These are phyloP conservation scores for Hesperophylax magnus DNA, from an alignment of 1,140 invertebrate species.

Conservation along the genomic window DNA sequence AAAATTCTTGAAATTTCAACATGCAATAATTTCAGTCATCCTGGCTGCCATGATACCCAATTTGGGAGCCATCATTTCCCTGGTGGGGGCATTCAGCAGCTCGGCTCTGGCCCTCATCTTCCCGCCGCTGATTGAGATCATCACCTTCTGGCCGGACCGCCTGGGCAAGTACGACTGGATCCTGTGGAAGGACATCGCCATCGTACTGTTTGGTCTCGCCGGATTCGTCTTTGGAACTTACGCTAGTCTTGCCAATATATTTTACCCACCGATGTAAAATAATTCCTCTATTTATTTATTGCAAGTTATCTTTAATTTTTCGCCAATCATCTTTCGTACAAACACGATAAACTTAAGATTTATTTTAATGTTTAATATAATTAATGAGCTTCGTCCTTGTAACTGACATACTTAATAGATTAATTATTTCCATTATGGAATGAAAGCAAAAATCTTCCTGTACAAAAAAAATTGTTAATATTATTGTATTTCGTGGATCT, in stretches of 20 bases:
- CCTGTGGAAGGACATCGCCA: slow-evolving; percentile 80
- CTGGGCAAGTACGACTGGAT: slow-evolving; percentile 75
- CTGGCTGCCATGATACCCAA: slow-evolving; percentile 89
- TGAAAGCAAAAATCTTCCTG: not conserved
- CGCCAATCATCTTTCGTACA: not conserved
- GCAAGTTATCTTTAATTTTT: not conserved
- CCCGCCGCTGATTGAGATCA: slow-evolving; percentile 91
- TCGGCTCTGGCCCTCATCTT: slow-evolving; percentile 92
- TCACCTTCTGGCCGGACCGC: slow-evolving; percentile 81
- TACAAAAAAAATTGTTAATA: too few relatives aligned
- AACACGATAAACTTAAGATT: not conserved
- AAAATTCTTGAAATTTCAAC: too few relatives aligned
- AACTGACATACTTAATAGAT: not conserved
- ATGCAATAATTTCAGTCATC: slow-evolving; percentile 79
- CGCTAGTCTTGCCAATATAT: slow-evolving; percentile 80
- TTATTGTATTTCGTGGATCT: too few relatives aligned
- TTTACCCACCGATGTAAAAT: slow-evolving; percentile 7
- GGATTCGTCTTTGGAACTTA: slow-evolving; percentile 87
- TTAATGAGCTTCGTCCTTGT: not conserved
- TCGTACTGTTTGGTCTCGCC: slow-evolving; percentile 81
- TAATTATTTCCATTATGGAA: not conserved
- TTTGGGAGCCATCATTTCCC: slow-evolving; percentile 89
- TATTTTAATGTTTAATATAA: not conserved
- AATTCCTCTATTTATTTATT: not conserved
- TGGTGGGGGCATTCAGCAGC: slow-evolving; percentile 92